phyloP scores from a whole-genome alignment of 1,140 invertebrate species.

The Hestina assimilis region DNA sequence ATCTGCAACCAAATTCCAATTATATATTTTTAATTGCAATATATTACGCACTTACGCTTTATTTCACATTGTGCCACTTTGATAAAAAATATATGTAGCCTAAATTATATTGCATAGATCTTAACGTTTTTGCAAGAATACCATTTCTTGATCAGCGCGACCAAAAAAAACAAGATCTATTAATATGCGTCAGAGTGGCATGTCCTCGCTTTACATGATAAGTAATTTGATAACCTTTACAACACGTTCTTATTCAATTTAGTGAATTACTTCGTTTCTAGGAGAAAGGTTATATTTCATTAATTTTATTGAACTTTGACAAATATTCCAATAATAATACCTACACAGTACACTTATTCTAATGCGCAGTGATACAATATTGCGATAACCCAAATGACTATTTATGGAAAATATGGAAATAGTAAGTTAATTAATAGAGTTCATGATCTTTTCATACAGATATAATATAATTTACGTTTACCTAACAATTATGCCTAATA shows the following conservation, averaged over 20 bases:
- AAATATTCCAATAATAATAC: not conserved
- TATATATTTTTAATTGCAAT: too few relatives aligned
- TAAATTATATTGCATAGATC: slow-evolving; percentile 18
- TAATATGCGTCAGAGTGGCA: slow-evolving; percentile 42
- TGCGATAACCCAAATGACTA: slow-evolving; percentile 19
- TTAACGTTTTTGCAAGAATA: slow-evolving; percentile 15
- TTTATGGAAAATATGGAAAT: not conserved
- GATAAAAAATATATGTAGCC: too few relatives aligned
- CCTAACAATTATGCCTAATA: too few relatives aligned
- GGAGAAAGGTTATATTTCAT: not conserved
- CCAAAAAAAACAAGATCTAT: slow-evolving; percentile 30
- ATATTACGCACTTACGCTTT: too few relatives aligned
- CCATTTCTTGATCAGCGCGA: slow-evolving; percentile 16
- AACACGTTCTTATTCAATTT: slow-evolving; percentile 16
- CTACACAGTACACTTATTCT: not conserved
- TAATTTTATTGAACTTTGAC: not conserved
- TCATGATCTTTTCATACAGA: not conserved
- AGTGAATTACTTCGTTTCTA: slow-evolving; percentile 14
- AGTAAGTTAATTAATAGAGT: not conserved
- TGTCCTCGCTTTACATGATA: slow-evolving; percentile 62
- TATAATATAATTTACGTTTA: too few relatives aligned
- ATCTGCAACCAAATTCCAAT: too few relatives aligned
- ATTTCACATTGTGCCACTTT: slow-evolving; percentile 6
- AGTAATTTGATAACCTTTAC: slow-evolving; percentile 24
- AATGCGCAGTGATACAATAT: slow-evolving; percentile 10